Conservation (phyloP, 2,113 vertebrate genomes). For the Psephotus haematonotus region DNA sequence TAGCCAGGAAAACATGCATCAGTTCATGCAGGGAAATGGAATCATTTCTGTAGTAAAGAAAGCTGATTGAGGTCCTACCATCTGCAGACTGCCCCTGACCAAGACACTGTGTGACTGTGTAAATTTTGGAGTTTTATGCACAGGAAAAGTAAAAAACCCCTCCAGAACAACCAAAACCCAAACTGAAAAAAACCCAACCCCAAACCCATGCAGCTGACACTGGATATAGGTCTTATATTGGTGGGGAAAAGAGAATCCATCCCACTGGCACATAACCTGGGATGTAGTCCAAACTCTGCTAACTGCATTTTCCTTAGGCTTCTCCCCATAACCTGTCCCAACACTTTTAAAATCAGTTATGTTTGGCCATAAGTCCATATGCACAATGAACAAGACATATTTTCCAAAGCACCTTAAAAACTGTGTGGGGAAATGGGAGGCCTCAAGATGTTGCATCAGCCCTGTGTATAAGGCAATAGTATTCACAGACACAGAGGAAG, state of each 20-base stretch:
- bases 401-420: not conserved
- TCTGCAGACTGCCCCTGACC: not conserved
- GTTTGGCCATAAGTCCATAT: not conserved
- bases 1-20: not conserved
- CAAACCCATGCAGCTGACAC: not conserved
- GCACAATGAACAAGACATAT: not conserved
- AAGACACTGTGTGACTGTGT: not conserved
- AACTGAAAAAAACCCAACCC: not conserved
- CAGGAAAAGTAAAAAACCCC: not conserved
- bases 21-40: not conserved
- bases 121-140: not conserved
- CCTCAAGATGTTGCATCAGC: not conserved
- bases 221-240: not conserved
- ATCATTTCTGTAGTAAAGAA: not conserved
- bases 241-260: not conserved
- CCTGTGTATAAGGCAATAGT: rapidly evolving
- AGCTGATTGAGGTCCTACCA: not conserved
- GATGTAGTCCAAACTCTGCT: not conserved
- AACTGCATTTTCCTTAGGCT: not conserved
- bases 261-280: not conserved
- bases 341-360: not conserved
- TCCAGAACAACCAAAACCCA: not conserved
- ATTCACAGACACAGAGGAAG: not conserved
- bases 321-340: not conserved
- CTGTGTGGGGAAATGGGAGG: rapidly evolving